Percentiles rank a stretch among this genome's conserved stretches.
Conservation (phyloP, 2,888 invertebrate genomes). For the Ferrisia virgata region DNA sequence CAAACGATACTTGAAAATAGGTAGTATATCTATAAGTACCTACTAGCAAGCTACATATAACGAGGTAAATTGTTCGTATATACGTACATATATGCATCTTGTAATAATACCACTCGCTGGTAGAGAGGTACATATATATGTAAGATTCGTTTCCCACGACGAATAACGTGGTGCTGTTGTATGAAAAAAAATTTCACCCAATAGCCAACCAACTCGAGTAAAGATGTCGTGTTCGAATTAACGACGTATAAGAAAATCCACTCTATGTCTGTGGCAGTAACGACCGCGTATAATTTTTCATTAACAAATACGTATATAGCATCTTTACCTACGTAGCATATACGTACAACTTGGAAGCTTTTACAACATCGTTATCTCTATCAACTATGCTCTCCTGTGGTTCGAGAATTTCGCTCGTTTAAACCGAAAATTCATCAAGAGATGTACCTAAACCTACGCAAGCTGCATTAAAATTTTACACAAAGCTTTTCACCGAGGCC, state of each 20-base stretch:
- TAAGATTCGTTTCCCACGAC: neutral
- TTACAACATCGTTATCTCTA: neutral
- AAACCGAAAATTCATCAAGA: neutral
- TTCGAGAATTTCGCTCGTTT: neutral
- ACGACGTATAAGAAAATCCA: constrained; percentile 14
- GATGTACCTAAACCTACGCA: neutral
- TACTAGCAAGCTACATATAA: no score
- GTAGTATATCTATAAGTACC: neutral
- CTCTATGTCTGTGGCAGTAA: constrained; percentile 4
- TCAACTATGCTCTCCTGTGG: neutral
- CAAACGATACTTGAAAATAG: neutral
- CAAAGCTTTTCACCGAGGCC: neutral
- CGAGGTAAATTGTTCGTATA: neutral
- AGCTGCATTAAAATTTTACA: neutral
- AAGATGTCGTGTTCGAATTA: neutral
- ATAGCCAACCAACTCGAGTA: neutral
- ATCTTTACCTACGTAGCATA: no score
- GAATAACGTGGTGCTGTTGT: neutral
- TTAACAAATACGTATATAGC: neutral
- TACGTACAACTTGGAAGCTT: neutral
- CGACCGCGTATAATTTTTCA: constrained; percentile 14
- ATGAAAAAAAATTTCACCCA: neutral
- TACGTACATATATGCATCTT: neutral
- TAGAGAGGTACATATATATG: no score
- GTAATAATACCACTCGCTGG: neutral